phyloP scores from a whole-genome alignment of 2,797 vertebrate genomes.

The Aeoliscus strigatus region DNA sequence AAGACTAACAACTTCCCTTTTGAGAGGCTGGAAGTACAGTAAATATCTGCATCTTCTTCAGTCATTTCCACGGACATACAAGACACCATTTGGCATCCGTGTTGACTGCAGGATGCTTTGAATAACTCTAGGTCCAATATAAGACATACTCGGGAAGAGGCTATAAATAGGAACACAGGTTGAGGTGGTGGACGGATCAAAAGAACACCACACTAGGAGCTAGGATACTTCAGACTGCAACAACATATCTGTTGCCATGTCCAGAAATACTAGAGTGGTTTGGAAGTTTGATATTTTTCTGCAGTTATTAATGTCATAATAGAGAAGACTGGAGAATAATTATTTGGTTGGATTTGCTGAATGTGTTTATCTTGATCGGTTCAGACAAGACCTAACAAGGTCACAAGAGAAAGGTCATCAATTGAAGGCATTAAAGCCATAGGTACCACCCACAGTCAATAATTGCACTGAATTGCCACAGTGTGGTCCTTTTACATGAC shows the following conservation, averaged over 20 bases:
- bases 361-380: neutral
- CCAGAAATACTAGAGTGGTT: neutral
- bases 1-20: conserved; percentile 8
- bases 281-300: neutral
- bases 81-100: too few relatives aligned
- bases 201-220: too few relatives aligned
- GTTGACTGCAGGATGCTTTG: too few relatives aligned
- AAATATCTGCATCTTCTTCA: too few relatives aligned
- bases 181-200: too few relatives aligned
- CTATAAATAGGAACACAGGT: too few relatives aligned
- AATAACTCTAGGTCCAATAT: too few relatives aligned
- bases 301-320: neutral
- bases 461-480: conserved; percentile 21
- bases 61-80: too few relatives aligned
- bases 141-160: too few relatives aligned
- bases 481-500: conserved; percentile 12
- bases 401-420: conserved; percentile 23
- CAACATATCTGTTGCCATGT: too few relatives aligned
- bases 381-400: conserved; percentile 5
- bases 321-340: neutral
- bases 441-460: conserved; percentile 27
- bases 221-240: too few relatives aligned
- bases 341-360: neutral
- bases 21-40: too few relatives aligned
- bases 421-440: conserved; percentile 23